These are phyloP conservation scores for Ectropis crepuscularia DNA, from an alignment of 2,888 invertebrate species.

Conservation along the genomic window DNA sequence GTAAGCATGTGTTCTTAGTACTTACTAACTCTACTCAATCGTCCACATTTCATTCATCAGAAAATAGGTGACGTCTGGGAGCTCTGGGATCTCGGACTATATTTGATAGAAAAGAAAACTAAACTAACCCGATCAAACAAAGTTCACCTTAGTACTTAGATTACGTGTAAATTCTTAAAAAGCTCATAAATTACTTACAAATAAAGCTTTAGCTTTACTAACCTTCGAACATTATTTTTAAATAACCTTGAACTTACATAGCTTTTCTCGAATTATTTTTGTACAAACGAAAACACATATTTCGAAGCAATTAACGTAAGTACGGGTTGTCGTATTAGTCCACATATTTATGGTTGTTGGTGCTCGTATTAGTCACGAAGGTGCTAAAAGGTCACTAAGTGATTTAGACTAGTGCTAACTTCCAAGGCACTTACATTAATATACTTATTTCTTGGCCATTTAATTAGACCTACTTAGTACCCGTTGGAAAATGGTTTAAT, in stretches of 20 bases:
- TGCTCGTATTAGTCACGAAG: conserved; percentile 17
- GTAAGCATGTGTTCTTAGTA: no score
- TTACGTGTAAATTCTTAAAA: no score
- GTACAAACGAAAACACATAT: conserved; percentile 9
- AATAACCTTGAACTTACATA: conserved; percentile 3
- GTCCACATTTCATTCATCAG: no score
- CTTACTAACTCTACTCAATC: no score
- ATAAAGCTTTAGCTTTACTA: no score
- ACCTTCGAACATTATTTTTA: background rate
- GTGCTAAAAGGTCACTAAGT: conserved; percentile 29
- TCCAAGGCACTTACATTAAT: background rate
- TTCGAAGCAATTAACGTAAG: conserved; percentile 11
- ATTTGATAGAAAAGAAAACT: no score
- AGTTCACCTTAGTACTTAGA: no score
- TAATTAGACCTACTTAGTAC: background rate
- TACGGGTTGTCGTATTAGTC: conserved; percentile 12
- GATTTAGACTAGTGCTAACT: conserved; percentile 15
- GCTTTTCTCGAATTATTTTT: background rate
- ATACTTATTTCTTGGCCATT: conserved; percentile 7
- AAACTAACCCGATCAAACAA: no score
- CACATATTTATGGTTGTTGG: conserved; percentile 1
- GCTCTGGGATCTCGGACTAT: no score
- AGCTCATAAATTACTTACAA: no score
- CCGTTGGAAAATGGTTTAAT: conserved; percentile 4
- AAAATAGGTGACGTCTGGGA: no score